phyloP scores from a whole-genome alignment of 2,113 vertebrate genomes.

The Mola mola region DNA sequence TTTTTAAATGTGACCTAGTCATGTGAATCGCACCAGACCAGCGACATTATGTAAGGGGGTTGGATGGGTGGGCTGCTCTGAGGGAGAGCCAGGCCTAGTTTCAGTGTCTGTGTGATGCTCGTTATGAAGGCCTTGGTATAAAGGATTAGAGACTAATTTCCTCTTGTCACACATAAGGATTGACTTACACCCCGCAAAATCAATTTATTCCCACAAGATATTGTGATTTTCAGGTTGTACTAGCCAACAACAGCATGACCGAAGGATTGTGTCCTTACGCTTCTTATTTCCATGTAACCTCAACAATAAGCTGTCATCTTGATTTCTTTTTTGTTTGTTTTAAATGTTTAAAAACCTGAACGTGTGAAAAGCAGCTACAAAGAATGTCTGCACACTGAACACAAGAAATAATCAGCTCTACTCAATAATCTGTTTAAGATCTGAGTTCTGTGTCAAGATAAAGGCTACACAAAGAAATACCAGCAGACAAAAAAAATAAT shows the following conservation, averaged over 20 bases:
- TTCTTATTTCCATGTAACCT: no score
- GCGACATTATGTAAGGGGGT: constrained; percentile 73
- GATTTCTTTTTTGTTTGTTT: no score
- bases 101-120: constrained; percentile 42
- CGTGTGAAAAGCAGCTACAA: no score
- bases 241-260: constrained; percentile 10
- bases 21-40: constrained; percentile 82
- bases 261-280: neutral
- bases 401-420: constrained; percentile 57
- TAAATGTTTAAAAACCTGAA: no score
- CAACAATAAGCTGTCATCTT: no score
- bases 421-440: constrained; percentile 52
- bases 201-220: constrained; percentile 27
- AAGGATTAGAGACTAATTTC: constrained; percentile 61
- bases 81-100: constrained; percentile 39
- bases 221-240: constrained; percentile 33
- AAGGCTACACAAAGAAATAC: neutral
- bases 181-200: constrained; percentile 32
- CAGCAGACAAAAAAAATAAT: neutral
- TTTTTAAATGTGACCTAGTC: constrained; percentile 70
- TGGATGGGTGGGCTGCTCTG: constrained; percentile 44
- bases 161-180: constrained; percentile 48
- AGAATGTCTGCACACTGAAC: neutral
- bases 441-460: constrained; percentile 36
- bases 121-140: constrained; percentile 31